Base-by-base conservation (phyloP, 2,113 vertebrate species). In the Choloepus hoffmanni region DNA sequence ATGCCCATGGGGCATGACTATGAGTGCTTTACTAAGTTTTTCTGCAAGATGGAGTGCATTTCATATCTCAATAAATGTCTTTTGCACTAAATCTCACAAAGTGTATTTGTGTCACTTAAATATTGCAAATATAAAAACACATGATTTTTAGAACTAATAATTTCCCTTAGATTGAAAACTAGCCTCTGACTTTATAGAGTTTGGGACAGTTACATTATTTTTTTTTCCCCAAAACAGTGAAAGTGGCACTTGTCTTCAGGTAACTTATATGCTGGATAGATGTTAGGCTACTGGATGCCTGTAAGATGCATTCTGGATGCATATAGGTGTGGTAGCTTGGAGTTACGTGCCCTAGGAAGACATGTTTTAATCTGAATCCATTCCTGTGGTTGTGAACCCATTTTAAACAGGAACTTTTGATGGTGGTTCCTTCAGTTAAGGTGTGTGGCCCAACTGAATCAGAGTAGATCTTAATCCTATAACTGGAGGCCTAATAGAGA, bases 81-180 rank as follows among this genome's bases (percentile, higher is more conserved):
- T 88, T 87, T 28, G 21, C 9, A 48, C 4, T 15, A 93, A 93
- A 40, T 63, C 53, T 76, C 10, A 77, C 68, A 81, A 89, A 89
- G 30, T 12, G 6, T 3, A 21, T 86, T 30, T 50, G 87, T 83
- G 84, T 50, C 4, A 24, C 48, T 90, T 85, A 73, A 67, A 55
- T 77, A 85, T 58, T 91, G 18, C 24, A 89, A 86, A 95, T 86
- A 10, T 62, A 68, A 79, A 55, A 24, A 8, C 50, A 45, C 36
- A 21, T 85, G 63, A 70, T 91, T 90, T 87, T 67, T 92, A 60
- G 12, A 87, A 33, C 28, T 60, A 72, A 70, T 68, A 81, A 2
- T 78, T 92, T 18, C n/a, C 78, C 12, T 93, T 7, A 50, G n/a
- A 95, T 95, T 92, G 48, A 77, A 92, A 94, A 67, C n/a, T 53